Evolutionary conservation across 92 coral and sea anemone genomes (phyloP).

Genomic region (Parazoanthus swiftii): DNA sequence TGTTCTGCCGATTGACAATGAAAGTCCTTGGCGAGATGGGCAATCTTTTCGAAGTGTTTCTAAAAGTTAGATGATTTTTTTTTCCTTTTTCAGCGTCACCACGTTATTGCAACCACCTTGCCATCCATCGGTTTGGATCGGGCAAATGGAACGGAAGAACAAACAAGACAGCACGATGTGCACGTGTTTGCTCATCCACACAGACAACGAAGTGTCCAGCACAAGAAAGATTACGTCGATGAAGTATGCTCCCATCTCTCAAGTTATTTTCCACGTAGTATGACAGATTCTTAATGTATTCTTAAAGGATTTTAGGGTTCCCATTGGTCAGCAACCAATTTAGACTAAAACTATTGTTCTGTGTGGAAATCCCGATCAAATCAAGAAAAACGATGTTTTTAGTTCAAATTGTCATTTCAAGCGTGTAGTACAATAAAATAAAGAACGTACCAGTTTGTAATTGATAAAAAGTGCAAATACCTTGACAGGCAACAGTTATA

Average conservation of each 20-base stretch:
- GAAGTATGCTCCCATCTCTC: conserved; percentile 24
- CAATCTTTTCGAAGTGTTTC: background rate
- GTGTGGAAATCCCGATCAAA: too few species aligned
- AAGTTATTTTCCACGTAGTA: background rate
- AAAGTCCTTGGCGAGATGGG: too few species aligned
- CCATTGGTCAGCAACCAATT: too few species aligned
- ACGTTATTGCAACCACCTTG: conserved; percentile 75
- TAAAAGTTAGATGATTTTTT: too few species aligned
- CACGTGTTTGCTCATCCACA: conserved; percentile 80
- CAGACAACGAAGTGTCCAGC: conserved; percentile 15
- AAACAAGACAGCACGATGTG: conserved; percentile 51
- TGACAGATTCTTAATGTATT: background rate
- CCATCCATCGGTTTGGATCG: conserved; percentile 62
- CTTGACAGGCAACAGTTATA: too few species aligned
- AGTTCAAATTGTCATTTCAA: too few species aligned
- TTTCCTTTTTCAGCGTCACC: conserved; percentile 47
- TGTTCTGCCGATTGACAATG: too few species aligned
- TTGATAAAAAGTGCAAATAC: too few species aligned
- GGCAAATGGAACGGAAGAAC: conserved; percentile 42
- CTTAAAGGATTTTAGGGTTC: background rate
- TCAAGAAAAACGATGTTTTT: too few species aligned
- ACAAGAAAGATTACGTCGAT: background rate
- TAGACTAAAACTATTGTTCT: too few species aligned
- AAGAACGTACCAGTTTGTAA: too few species aligned
- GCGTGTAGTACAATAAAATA: too few species aligned